A percentile compares a stretch with the other conserved stretches of the same genome.
Evolutionary conservation across 2,113 vertebrate genomes (phyloP).

Genomic region (Cephalopterus ornatus): DNA sequence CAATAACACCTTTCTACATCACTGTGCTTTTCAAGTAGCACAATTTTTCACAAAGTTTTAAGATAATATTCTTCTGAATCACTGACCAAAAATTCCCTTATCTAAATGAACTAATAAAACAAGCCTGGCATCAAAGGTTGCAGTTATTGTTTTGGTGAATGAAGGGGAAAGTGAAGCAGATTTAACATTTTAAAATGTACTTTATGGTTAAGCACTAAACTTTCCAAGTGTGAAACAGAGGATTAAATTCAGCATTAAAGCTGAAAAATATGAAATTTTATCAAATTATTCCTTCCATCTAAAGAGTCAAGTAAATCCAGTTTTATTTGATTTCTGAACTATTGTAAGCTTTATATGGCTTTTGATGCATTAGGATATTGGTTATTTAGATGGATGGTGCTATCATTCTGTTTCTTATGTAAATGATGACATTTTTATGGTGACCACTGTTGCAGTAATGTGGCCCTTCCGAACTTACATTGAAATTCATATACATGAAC

Average conservation of each 20-base stretch:
- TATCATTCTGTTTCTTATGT: neutral
- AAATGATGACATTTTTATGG: neutral
- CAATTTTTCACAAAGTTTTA: neutral
- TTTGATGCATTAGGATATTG: neutral
- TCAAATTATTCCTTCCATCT: neutral
- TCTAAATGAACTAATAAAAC: neutral
- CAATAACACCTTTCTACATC: neutral
- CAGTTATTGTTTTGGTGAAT: neutral
- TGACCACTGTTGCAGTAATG: neutral
- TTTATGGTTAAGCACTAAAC: neutral
- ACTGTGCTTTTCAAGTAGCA: neutral
- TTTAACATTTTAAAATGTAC: neutral
- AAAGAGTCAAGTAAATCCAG: neutral
- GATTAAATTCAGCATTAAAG: neutral
- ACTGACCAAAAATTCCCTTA: neutral
- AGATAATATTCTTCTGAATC: neutral
- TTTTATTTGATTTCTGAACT: conserved; percentile 6
- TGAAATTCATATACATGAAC: neutral
- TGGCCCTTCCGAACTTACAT: neutral
- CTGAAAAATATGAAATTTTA: neutral
- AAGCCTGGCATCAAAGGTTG: neutral
- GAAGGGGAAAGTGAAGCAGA: neutral
- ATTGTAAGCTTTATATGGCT: neutral
- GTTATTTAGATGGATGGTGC: neutral
- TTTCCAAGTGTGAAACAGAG: neutral